Evolutionary conservation across 2,797 vertebrate species (phyloP).

Genomic region (Thripadectes ignobilis): DNA sequence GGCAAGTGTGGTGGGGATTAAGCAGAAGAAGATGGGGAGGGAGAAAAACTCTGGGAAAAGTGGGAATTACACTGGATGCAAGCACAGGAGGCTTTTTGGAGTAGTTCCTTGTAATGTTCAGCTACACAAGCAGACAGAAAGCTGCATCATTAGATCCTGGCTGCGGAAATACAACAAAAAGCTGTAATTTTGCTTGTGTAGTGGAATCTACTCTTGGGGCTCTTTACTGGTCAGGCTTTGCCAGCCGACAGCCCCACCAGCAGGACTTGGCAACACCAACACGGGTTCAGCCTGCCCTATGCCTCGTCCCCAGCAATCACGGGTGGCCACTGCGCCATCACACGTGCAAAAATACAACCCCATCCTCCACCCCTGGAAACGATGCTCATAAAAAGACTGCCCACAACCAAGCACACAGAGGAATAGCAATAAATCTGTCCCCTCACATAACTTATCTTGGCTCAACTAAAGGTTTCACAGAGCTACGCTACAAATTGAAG

Average conservation of each 20-base stretch:
- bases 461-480: neutral
- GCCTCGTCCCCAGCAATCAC: accelerated
- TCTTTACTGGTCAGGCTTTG: neutral
- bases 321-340: accelerated
- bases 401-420: neutral
- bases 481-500: neutral
- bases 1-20: neutral
- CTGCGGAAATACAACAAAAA: neutral
- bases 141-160: neutral
- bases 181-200: neutral
- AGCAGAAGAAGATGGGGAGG: accelerated
- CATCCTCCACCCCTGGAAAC: neutral
- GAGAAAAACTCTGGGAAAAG: neutral
- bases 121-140: neutral
- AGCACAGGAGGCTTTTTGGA: neutral
- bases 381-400: neutral
- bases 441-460: neutral
- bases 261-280: neutral
- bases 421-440: neutral
- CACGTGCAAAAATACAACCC: neutral
- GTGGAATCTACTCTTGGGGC: neutral
- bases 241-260: neutral
- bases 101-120: neutral
- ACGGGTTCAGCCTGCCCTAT: accelerated
- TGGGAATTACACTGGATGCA: neutral